These are phyloP conservation scores for Rhamnusium bicolor DNA, from an alignment of 2,888 invertebrate genomes.

Conservation along the genomic window DNA sequence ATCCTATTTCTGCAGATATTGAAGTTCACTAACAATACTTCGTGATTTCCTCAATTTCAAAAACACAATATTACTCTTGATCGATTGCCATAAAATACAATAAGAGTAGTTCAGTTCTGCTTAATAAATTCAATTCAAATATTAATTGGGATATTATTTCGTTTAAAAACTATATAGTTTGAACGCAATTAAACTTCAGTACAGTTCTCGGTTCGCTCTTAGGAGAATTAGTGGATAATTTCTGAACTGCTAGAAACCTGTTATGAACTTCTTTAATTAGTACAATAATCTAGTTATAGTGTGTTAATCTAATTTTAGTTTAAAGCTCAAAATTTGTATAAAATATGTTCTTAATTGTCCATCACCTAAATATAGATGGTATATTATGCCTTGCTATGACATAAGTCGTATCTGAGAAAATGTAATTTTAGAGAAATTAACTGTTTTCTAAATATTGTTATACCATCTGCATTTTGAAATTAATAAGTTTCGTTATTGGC, in stretches of 20 bases:
- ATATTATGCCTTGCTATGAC: too few relatives aligned
- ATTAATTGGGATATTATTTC: conserved; percentile 33
- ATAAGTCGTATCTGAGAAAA: too few relatives aligned
- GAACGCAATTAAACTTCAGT: not conserved
- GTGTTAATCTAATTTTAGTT: not conserved
- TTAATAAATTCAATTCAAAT: conserved; percentile 27
- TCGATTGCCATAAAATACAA: conserved; percentile 33
- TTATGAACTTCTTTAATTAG: not conserved
- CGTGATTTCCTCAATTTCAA: conserved; percentile 51
- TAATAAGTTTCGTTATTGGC: too few relatives aligned
- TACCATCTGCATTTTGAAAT: too few relatives aligned
- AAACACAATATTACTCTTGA: conserved; percentile 42
- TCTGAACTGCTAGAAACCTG: not conserved
- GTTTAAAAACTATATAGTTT: conserved; percentile 3
- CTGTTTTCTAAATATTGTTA: too few relatives aligned
- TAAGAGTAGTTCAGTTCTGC: conserved; percentile 28
- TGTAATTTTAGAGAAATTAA: too few relatives aligned
- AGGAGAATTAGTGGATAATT: not conserved
- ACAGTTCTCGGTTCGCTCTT: not conserved
- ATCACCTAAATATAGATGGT: too few relatives aligned
- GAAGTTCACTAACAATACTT: conserved; percentile 45
- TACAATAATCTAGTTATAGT: not conserved
- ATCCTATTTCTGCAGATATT: conserved; percentile 38
- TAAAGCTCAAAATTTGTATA: too few relatives aligned
- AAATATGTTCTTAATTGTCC: too few relatives aligned